These are phyloP conservation scores for Margarornis squamiger DNA, from an alignment of 2,797 vertebrate species.

Conservation along the genomic window DNA sequence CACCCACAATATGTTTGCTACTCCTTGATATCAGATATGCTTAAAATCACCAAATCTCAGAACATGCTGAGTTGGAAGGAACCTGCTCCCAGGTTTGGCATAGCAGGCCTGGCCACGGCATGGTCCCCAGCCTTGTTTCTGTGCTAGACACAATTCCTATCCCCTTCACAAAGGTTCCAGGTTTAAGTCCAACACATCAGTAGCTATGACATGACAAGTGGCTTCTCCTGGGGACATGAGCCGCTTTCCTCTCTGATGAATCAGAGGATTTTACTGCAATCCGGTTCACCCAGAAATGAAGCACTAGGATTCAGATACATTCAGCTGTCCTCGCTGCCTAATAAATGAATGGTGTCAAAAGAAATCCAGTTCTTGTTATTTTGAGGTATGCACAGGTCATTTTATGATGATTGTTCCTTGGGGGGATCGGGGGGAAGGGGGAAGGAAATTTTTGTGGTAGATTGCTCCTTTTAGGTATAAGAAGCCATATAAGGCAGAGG, in stretches of 20 bases:
- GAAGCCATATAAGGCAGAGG: neutral
- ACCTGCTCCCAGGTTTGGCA: neutral
- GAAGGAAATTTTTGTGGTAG: neutral
- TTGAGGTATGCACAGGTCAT: slow-evolving; percentile 23
- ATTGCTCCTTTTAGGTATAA: slow-evolving; percentile 12
- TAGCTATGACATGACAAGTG: neutral
- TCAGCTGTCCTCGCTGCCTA: neutral
- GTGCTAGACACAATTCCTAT: neutral
- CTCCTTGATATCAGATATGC: neutral
- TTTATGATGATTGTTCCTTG: neutral
- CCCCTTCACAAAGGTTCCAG: neutral
- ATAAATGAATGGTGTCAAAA: slow-evolving; percentile 44
- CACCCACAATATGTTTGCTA: neutral
- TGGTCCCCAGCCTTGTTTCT: neutral
- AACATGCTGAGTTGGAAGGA: neutral
- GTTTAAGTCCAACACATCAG: neutral
- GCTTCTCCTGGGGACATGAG: neutral
- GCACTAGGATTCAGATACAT: neutral
- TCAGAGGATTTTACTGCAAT: neutral
- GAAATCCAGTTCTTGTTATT: slow-evolving; percentile 19
- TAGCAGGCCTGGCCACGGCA: neutral
- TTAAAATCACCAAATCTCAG: neutral
- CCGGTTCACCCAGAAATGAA: neutral
- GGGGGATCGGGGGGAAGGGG: fast-evolving
- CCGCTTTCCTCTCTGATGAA: neutral